A percentile compares a stretch with the other conserved stretches of the same genome.
Conservation (phyloP, 2,888 invertebrate species). For the Athrips mouffetella region DNA sequence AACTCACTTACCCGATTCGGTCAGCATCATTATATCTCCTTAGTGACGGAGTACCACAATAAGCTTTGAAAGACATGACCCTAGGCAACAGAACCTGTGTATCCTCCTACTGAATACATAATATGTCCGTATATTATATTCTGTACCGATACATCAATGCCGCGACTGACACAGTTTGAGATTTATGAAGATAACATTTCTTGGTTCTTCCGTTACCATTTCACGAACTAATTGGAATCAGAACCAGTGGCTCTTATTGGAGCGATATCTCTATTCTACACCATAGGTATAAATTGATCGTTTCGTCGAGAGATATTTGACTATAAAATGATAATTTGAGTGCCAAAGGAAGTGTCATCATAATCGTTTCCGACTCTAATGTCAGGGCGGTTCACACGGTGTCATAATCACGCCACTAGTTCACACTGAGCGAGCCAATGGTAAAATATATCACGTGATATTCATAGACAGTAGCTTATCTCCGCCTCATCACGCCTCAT, state of each 20-base stretch:
- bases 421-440: too few species aligned
- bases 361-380: conserved; percentile 40
- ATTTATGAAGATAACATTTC: conserved; percentile 20
- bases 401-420: conserved; percentile 77
- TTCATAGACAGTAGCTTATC: not conserved
- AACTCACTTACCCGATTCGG: too few species aligned
- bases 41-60: not conserved
- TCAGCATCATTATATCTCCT: not conserved
- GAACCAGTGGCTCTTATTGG: conserved; percentile 9
- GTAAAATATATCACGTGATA: not conserved
- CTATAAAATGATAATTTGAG: conserved; percentile 15
- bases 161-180: conserved; percentile 15
- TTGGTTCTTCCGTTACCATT: conserved; percentile 20
- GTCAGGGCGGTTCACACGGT: conserved; percentile 87
- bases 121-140: conserved; percentile 12
- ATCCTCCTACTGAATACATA: conserved; percentile 6
- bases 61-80: not conserved
- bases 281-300: conserved; percentile 8
- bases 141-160: conserved; percentile 20
- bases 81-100: not conserved
- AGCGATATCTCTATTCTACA: conserved; percentile 11
- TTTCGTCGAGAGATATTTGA: not conserved
- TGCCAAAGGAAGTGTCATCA: conserved; percentile 25
- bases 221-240: conserved; percentile 18
- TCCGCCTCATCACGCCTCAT: too few species aligned